Evolutionary conservation across 2,113 vertebrate genomes (phyloP).

Genomic region (Dryoscopus gambensis): DNA sequence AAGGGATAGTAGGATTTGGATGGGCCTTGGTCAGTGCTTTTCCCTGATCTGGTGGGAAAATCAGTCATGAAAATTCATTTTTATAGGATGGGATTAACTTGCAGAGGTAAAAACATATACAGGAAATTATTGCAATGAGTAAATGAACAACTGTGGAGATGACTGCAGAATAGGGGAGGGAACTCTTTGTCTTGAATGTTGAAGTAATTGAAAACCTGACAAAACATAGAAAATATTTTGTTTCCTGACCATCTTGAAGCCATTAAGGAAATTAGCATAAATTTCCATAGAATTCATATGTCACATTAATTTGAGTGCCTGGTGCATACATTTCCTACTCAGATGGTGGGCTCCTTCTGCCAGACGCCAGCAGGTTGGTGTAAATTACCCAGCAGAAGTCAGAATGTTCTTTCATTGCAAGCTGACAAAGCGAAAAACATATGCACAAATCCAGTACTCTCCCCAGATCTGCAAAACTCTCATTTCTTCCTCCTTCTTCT

Average conservation of each 20-base stretch:
- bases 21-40: neutral
- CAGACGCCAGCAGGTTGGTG: neutral
- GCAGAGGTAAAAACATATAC: neutral
- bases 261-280: neutral
- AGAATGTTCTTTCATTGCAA: neutral
- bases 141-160: neutral
- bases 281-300: neutral
- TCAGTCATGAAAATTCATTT: neutral
- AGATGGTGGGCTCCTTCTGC: neutral
- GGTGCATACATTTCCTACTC: neutral
- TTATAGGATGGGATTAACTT: neutral
- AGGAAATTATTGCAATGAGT: neutral
- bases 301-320: neutral
- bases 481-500: neutral
- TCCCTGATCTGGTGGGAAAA: neutral
- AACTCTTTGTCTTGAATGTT: neutral
- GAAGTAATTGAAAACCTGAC: neutral
- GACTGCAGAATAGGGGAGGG: accelerated
- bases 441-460: accelerated
- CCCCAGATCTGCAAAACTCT: neutral
- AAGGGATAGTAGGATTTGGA: neutral
- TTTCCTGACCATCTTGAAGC: neutral
- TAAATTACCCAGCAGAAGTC: neutral
- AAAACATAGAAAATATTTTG: neutral
- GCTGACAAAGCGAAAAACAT: neutral